Conservation (phyloP, 2,888 invertebrate species). For the Cantharis rustica region DNA sequence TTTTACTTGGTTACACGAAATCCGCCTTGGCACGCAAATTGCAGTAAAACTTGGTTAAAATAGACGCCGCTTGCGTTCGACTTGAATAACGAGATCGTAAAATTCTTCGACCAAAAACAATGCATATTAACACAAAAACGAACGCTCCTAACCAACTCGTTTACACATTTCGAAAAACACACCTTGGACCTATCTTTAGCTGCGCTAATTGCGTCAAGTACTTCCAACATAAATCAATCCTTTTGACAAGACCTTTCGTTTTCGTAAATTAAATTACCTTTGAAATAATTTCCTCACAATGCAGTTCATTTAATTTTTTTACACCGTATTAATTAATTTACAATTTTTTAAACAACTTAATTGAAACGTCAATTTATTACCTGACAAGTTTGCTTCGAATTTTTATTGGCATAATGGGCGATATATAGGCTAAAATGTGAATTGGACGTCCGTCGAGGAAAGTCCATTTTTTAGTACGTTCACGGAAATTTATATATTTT, state of each 20-base stretch:
- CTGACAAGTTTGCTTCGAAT: neutral
- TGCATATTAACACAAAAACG: conserved; percentile 7
- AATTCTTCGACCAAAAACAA: conserved; percentile 10
- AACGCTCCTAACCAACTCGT: neutral
- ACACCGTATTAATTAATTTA: neutral
- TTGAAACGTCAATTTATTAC: neutral
- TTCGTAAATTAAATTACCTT: conserved; percentile 1
- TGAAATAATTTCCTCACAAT: neutral
- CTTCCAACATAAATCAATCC: conserved; percentile 10
- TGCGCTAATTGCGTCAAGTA: conserved; percentile 15
- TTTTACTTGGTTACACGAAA: neutral
- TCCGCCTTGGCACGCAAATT: neutral
- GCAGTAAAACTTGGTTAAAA: neutral
- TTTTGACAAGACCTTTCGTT: neutral
- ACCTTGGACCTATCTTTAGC: conserved; percentile 6
- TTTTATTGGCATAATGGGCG: neutral
- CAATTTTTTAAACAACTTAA: neutral
- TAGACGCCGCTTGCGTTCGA: neutral
- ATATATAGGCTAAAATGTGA: neutral
- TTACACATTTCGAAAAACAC: conserved; percentile 13
- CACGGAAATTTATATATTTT: neutral
- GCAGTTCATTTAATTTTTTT: neutral
- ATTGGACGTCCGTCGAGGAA: neutral
- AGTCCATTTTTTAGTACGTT: neutral
- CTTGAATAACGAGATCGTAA: conserved; percentile 4